These are phyloP conservation scores for Capitella teleta DNA, from an alignment of 1,140 invertebrate genomes.

Conservation along the genomic window DNA sequence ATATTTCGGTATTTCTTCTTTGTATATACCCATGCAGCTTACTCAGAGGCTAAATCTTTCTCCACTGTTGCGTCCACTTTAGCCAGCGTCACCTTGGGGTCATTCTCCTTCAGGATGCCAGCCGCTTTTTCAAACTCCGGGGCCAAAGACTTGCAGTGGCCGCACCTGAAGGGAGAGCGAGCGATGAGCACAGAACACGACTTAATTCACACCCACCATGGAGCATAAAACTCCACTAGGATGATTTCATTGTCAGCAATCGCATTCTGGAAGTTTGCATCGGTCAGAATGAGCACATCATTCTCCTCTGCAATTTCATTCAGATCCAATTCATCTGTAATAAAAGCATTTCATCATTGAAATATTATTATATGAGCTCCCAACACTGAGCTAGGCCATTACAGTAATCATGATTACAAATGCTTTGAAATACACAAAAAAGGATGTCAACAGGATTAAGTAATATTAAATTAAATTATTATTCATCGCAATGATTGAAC, in stretches of 20 bases:
- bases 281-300: conserved; percentile 41
- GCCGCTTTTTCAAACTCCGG: conserved; percentile 95
- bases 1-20: too few species aligned
- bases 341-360: too few species aligned
- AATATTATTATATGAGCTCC: too few species aligned
- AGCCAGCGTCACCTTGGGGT: conserved; percentile 46
- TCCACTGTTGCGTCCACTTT: conserved; percentile 48
- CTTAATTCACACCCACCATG: conserved; percentile 35
- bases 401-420: too few species aligned
- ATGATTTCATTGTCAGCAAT: conserved; percentile 35
- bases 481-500: too few species aligned
- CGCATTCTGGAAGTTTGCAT: conserved; percentile 43
- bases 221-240: conserved; percentile 48
- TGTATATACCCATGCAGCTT: not conserved
- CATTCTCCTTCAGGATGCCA: conserved; percentile 66
- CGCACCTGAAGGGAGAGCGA: conserved; percentile 31
- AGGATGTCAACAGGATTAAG: too few species aligned
- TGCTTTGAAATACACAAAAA: too few species aligned
- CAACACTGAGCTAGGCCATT: too few species aligned
- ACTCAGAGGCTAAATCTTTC: conserved; percentile 41
- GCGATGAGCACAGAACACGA: not conserved
- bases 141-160: conserved; percentile 58
- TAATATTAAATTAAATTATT: too few species aligned
- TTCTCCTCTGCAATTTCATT: conserved; percentile 35
- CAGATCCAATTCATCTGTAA: conserved; percentile 17